Percentiles rank a stretch among this genome's conserved stretches.
Conservation (phyloP, 2,797 vertebrate genomes). For the Anas georgica region DNA sequence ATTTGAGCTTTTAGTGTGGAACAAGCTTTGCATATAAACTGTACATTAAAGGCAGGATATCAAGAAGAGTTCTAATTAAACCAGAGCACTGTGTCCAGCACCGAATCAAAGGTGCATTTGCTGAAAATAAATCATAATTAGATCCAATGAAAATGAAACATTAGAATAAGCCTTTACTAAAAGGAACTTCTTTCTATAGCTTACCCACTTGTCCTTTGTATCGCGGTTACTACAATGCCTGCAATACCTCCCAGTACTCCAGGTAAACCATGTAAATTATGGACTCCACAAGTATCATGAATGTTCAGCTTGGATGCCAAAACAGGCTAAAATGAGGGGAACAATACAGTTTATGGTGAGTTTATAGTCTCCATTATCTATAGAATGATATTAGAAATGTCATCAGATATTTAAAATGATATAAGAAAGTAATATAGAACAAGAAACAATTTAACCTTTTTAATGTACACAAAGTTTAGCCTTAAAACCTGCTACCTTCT, state of each 20-base stretch:
- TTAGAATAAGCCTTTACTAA: neutral
- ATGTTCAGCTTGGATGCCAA: slow-evolving; percentile 86
- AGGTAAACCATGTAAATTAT: slow-evolving; percentile 96
- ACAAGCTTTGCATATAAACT: neutral
- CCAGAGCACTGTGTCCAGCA: neutral
- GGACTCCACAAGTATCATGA: slow-evolving; percentile 96
- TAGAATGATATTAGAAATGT: too few species aligned
- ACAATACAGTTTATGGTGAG: neutral
- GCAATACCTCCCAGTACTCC: slow-evolving; percentile 90
- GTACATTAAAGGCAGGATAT: neutral
- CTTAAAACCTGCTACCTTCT: neutral
- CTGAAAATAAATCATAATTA: neutral
- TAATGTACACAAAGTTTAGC: fast-evolving
- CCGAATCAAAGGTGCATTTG: neutral
- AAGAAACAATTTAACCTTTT: neutral
- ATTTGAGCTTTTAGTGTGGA: neutral
- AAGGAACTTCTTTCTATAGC: neutral
- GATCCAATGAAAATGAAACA: neutral
- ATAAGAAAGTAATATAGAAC: neutral
- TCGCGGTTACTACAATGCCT: slow-evolving; percentile 82
- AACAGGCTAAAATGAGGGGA: slow-evolving; percentile 81
- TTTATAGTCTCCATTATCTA: neutral
- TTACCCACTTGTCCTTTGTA: slow-evolving; percentile 41
- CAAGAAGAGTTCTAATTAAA: neutral
- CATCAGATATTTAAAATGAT: too few species aligned